These are phyloP conservation scores for Lingula anatina DNA, from an alignment of 2,888 invertebrate genomes.

Conservation along the genomic window DNA sequence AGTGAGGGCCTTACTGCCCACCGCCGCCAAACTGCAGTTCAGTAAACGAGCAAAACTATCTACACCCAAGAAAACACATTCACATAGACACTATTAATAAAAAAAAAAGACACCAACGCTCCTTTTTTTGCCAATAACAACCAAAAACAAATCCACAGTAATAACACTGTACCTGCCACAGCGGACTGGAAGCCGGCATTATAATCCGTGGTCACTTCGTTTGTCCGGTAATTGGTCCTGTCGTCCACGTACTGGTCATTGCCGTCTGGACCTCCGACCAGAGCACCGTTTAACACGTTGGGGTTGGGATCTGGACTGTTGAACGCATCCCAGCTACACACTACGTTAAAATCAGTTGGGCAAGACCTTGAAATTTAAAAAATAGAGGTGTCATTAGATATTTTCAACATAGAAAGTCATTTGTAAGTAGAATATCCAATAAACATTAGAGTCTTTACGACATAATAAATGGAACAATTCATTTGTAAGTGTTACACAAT, in stretches of 20 bases:
- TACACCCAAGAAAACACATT: too few species aligned
- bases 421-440: too few species aligned
- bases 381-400: too few species aligned
- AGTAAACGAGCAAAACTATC: too few species aligned
- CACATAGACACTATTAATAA: too few species aligned
- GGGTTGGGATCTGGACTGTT: conserved; percentile 15
- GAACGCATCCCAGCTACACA: conserved; percentile 13
- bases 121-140: neutral
- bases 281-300: conserved; percentile 25
- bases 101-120: too few species aligned
- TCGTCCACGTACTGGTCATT: conserved; percentile 25
- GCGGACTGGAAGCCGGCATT: conserved; percentile 36
- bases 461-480: too few species aligned
- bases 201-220: conserved; percentile 32
- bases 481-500: too few species aligned
- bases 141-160: neutral
- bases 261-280: conserved; percentile 33
- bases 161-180: conserved; percentile 23
- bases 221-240: conserved; percentile 22
- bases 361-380: conserved; percentile 14
- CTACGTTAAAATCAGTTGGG: conserved; percentile 9
- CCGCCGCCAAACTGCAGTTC: too few species aligned
- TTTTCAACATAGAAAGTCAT: too few species aligned
- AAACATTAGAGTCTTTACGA: too few species aligned
- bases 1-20: too few species aligned